Conservation (phyloP, 2,888 invertebrate species). For the Shargacucullia verbasci region DNA sequence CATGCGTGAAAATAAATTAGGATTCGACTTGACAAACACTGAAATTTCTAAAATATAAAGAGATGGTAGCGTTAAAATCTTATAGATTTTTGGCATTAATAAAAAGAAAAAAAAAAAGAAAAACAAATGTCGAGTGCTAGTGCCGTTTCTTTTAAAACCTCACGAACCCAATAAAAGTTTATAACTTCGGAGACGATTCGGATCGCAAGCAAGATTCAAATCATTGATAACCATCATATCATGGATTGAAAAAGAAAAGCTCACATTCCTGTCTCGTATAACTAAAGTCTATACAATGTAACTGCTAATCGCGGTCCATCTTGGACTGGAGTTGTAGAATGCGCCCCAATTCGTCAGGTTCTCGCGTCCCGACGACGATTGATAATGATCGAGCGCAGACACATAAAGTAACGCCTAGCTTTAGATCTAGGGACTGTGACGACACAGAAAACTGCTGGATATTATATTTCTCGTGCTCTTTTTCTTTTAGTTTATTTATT, state of each 20-base stretch:
- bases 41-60: too few relatives aligned
- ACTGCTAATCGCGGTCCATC: constrained; percentile 39
- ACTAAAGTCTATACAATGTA: constrained; percentile 16
- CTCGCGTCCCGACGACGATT: constrained; percentile 51
- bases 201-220: neutral
- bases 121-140: too few relatives aligned
- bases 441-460: constrained; percentile 28
- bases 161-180: too few relatives aligned
- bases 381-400: constrained; percentile 61
- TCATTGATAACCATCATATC: too few relatives aligned
- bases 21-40: too few relatives aligned
- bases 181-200: too few relatives aligned
- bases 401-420: constrained; percentile 44
- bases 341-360: constrained; percentile 57
- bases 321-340: constrained; percentile 40
- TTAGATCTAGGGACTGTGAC: constrained; percentile 34
- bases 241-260: neutral
- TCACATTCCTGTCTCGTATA: neutral
- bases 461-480: constrained; percentile 15
- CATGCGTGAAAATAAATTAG: too few relatives aligned
- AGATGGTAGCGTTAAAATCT: too few relatives aligned
- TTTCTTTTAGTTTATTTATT: constrained; percentile 4
- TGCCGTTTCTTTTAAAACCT: too few relatives aligned
- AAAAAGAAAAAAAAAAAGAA: too few relatives aligned
- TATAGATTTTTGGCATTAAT: too few relatives aligned